Percentiles rank a stretch among this genome's conserved stretches.
These are phyloP conservation scores for Hylia prasina DNA, from an alignment of 2,113 vertebrate species.

Conservation along the genomic window DNA sequence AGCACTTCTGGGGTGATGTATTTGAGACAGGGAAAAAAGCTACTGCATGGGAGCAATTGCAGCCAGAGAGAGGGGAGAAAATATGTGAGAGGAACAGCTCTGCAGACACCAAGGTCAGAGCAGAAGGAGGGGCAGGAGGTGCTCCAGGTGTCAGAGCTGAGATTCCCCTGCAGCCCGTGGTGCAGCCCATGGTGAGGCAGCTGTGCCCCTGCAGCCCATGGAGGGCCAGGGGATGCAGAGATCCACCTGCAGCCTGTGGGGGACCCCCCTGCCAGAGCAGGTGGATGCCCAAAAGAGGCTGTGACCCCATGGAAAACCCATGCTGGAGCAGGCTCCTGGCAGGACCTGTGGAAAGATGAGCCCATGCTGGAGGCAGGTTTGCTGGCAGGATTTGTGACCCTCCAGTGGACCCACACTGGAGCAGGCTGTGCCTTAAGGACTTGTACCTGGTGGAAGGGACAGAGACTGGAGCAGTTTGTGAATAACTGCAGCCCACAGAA, in stretches of 20 bases:
- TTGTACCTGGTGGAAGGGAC: not conserved
- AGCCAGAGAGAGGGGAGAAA: not conserved
- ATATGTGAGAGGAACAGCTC: rapidly evolving
- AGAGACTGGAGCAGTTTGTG: not conserved
- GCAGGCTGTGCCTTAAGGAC: not conserved
- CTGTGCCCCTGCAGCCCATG: not conserved
- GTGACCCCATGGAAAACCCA: not conserved
- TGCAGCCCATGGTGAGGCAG: not conserved
- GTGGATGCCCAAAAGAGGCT: rapidly evolving
- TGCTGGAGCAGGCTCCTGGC: not conserved
- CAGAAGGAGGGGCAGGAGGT: not conserved
- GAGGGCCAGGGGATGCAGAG: rapidly evolving
- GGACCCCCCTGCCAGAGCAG: not conserved
- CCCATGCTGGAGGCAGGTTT: not conserved
- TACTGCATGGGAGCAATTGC: not conserved
- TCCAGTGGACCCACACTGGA: rapidly evolving
- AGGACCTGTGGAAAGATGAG: not conserved
- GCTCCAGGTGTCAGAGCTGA: rapidly evolving
- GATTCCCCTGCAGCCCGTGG: not conserved
- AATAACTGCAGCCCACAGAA: not conserved
- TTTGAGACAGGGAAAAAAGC: not conserved
- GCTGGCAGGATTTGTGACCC: not conserved
- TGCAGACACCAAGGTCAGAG: not conserved
- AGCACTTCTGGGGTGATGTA: not conserved
- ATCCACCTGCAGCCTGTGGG: rapidly evolving